Conservation (phyloP, 2,888 invertebrate species). For the Lapara coniferarum region DNA sequence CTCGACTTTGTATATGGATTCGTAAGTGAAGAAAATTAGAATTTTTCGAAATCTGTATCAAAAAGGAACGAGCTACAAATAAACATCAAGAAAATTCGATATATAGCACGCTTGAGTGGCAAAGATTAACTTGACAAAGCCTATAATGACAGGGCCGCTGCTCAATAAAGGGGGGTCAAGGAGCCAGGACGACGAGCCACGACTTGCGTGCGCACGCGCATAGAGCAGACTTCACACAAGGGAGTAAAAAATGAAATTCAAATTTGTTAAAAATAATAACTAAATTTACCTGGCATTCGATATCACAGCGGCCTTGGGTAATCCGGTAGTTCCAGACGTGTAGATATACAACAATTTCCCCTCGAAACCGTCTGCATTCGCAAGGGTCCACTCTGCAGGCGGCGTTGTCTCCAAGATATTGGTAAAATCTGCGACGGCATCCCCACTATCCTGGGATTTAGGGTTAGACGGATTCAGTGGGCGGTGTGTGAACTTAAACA, state of each 20-base stretch:
- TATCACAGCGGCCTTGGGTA: conserved; percentile 99
- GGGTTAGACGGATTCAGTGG: conserved; percentile 51
- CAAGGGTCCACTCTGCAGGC: conserved; percentile 80
- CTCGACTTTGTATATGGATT: too few species aligned
- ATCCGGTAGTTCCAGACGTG: conserved; percentile 99
- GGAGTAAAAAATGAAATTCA: neutral
- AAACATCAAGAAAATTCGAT: too few species aligned
- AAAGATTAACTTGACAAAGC: too few species aligned
- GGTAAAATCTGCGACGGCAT: conserved; percentile 83
- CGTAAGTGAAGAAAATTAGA: too few species aligned
- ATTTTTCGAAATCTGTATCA: too few species aligned
- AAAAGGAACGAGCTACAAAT: too few species aligned
- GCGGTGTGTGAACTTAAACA: conserved; percentile 85
- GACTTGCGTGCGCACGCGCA: too few species aligned
- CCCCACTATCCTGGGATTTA: conserved; percentile 53
- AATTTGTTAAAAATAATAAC: neutral
- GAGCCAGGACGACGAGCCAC: too few species aligned
- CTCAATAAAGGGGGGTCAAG: too few species aligned
- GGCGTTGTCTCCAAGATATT: conserved; percentile 83
- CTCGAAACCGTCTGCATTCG: conserved; percentile 86
- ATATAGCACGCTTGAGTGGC: too few species aligned
- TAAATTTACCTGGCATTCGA: conserved; percentile 91
- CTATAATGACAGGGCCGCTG: too few species aligned
- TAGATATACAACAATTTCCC: conserved; percentile 97
- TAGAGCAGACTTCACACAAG: too few species aligned